Base-by-base conservation (phyloP, 2,888 invertebrate genomes). In the Stenchaetothrips biformis region DNA sequence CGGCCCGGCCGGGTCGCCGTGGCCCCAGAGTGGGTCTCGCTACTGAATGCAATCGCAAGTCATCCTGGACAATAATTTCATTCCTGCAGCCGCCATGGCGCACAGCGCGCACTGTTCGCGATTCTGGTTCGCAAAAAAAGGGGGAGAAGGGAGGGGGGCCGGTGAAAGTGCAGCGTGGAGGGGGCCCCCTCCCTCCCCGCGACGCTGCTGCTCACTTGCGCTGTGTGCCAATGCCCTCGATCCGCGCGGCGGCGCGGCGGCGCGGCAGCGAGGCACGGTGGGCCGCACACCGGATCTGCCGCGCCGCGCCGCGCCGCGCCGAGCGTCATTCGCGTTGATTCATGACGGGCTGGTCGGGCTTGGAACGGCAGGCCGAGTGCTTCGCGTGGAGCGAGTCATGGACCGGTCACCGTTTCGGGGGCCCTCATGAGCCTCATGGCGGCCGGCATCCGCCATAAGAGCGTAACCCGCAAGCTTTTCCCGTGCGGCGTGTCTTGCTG, bases 201-300 rank as follows among this genome's bases (percentile, higher is more conserved):
- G 67, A 18, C 67, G n/a, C 67, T 9, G 67, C 67, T 13, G 59
- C 67, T 74, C 67, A 74, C 67, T 74, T 74, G 67, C 67, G 25
- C 67, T 74, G 67, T 74, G 67, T 74, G 67, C 67, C 67, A 74
- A 74, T 74, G 67, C 21, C 67, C 67, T 21, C 67, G 67, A 74
- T 74, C 59, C 59, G 21, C 21, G 9, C 21, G 67, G 67, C 67
- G 53, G 21, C 21, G 9, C 21, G 67, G 67, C 67, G 53, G 53
- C 9, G 53, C 53, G 18, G 53, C 16, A 13, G 53, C 13, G 53
- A 13, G 16, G 53, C 13, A 13, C 13, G 13, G 53, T 18, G 16
- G 4, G 6, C 16, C 53, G 16, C 11, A 53, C 53, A 74, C 67
- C 67, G 67, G 67, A 74, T 74, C 67, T 74, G 13, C 37, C 37